These are phyloP conservation scores for Phaetusa simplex DNA, from an alignment of 2,113 vertebrate genomes.

Conservation along the genomic window DNA sequence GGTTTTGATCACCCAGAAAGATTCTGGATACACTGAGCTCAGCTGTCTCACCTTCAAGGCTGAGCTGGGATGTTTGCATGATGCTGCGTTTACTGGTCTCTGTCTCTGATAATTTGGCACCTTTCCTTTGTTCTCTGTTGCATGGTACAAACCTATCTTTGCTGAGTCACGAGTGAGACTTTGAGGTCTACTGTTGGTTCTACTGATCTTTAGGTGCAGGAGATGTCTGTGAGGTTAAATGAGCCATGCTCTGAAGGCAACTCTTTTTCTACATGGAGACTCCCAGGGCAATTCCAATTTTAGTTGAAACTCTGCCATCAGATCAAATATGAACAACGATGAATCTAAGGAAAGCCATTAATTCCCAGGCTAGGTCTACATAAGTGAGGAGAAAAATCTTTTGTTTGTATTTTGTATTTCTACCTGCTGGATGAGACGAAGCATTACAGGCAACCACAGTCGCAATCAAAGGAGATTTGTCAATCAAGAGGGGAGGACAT, in stretches of 20 bases:
- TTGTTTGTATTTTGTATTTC: neutral
- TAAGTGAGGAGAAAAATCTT: neutral
- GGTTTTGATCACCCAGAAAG: neutral
- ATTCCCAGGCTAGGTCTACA: neutral
- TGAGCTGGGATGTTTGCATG: neutral
- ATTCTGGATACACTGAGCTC: neutral
- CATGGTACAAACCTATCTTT: neutral
- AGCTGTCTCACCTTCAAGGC: neutral
- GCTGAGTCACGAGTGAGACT: neutral
- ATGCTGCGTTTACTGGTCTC: neutral
- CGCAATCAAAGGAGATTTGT: neutral
- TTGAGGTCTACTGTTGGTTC: neutral
- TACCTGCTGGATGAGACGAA: neutral
- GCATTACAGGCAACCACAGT: neutral
- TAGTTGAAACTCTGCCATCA: neutral
- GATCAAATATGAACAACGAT: neutral
- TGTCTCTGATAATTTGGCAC: neutral
- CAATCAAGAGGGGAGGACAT: neutral
- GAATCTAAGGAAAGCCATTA: neutral
- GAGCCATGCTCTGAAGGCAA: neutral
- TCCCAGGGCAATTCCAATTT: neutral
- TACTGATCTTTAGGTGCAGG: neutral
- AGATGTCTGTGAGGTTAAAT: neutral
- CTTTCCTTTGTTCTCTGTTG: neutral
- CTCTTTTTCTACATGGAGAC: neutral